Evolutionary conservation across 2,113 vertebrate genomes (phyloP), one percentile per base, ranked within the genome.

Genomic region (Gymnarchus niloticus): DNA sequence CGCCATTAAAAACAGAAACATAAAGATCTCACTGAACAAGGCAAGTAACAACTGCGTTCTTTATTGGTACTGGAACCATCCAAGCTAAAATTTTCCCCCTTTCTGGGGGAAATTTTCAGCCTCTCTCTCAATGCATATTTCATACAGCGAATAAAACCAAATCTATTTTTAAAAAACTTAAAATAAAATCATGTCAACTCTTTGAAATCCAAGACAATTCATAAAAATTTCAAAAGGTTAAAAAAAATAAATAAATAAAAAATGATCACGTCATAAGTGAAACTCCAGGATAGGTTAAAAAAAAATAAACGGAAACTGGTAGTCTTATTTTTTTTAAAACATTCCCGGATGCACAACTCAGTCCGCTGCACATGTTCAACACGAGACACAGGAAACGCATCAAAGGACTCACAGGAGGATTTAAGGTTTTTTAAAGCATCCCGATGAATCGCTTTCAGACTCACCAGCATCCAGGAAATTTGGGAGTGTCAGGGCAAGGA

Each of bases 401-500:
- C 80, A 82, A 52, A 33, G 8, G 46, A 49, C 49, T 51, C 14
- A 0, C 54, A 82, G 25, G 19, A 56, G 12, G 80, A 28, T 33
- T 51, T 33, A n/a, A 82, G 51, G 17, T 54, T 25, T 51, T 49
- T 48, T 73, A 52, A 76, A 73, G 49, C n/a, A 4, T 46, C 33
- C 52, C 9, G 51, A 51, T 37, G 14, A 85, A 51, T 77, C 17
- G 1, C 80, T 28, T 61, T 0, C 33, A 10, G 52, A 90, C 96
- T 92, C 92, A 99, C 98, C 98, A 94, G 97, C 96, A 21, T 97
- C 93, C 77, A 97, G 93, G 82, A 96, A 90, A 83, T 92, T 93
- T 65, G 98, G 97, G 84, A 99, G 96, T 83, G 96, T 94, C 91
- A 99, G 90, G 89, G 96, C 95, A 89, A 96, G 90, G 86, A 99